phyloP scores from a whole-genome alignment of 2,113 vertebrate genomes.

The Turdus rufiventris region DNA sequence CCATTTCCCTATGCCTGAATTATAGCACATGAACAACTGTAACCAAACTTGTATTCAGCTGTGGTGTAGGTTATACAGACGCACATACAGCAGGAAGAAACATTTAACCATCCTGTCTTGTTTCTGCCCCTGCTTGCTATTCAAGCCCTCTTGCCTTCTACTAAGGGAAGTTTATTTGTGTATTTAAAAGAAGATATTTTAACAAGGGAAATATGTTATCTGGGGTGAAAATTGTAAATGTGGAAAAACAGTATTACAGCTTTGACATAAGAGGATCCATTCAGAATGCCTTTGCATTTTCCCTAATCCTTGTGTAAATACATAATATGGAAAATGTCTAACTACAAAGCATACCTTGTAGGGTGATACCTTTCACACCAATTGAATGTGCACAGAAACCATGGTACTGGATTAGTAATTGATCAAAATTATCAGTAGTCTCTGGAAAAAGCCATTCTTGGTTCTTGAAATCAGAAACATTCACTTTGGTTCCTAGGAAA shows the following conservation, averaged over 20 bases:
- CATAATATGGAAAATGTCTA: background rate
- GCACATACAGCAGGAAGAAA: background rate
- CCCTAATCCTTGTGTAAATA: background rate
- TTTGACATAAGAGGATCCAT: background rate
- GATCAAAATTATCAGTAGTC: slow-evolving; percentile 68
- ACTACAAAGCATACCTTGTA: slow-evolving; percentile 79
- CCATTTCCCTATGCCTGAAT: background rate
- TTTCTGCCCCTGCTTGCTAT: background rate
- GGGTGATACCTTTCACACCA: slow-evolving; percentile 76
- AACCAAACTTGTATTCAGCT: background rate
- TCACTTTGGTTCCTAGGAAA: slow-evolving; percentile 75
- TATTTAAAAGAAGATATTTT: background rate
- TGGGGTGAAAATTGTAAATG: background rate
- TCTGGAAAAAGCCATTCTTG: slow-evolving; percentile 89
- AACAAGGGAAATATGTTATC: background rate
- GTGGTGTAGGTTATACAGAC: background rate
- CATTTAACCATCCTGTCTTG: background rate
- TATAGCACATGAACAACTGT: background rate
- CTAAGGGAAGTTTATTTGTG: background rate
- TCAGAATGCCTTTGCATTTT: background rate
- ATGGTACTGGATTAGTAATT: slow-evolving; percentile 81
- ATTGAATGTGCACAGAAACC: slow-evolving; percentile 84
- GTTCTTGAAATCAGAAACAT: slow-evolving; percentile 65
- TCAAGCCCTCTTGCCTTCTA: background rate
- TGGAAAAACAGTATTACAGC: background rate